phyloP scores from a whole-genome alignment of 2,888 invertebrate genomes.

The Rhabditoides inermis region DNA sequence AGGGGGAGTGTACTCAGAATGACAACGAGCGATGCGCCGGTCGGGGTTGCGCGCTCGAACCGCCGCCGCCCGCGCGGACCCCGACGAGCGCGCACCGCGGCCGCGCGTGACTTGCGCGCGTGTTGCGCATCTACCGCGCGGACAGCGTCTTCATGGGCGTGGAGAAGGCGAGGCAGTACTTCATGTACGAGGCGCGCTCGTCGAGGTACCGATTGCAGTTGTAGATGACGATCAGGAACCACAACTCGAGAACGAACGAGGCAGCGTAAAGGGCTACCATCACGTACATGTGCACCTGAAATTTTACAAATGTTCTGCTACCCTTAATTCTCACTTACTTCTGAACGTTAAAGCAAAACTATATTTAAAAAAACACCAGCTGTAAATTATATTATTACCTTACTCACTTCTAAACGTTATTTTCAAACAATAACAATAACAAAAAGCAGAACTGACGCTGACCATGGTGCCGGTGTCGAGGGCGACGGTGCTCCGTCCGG shows the following conservation, averaged over 20 bases:
- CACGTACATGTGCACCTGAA: slow-evolving; percentile 40
- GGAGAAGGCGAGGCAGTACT: slow-evolving; percentile 49
- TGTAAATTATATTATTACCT: background rate
- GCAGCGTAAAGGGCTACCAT: slow-evolving; percentile 36
- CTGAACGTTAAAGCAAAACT: background rate
- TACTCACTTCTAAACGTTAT: background rate
- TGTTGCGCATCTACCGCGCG: slow-evolving; percentile 14
- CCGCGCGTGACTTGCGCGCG: no score
- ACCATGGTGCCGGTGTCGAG: slow-evolving; percentile 28
- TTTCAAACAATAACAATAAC: background rate
- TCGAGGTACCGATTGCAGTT: slow-evolving; percentile 46
- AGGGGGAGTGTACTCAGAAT: no score
- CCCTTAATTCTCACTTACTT: no score
- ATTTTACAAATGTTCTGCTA: background rate
- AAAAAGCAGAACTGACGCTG: background rate
- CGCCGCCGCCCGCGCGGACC: no score
- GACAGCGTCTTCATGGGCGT: slow-evolving; percentile 51
- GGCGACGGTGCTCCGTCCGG: slow-evolving; percentile 41
- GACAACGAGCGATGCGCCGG: no score
- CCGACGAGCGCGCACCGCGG: no score
- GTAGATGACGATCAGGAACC: slow-evolving; percentile 46
- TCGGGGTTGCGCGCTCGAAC: no score
- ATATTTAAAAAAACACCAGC: background rate
- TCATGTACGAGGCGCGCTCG: slow-evolving; percentile 48
- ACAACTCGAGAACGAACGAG: slow-evolving; percentile 39